Base-by-base conservation (phyloP, 2,113 vertebrate species). In the Motacilla tschutschensis region DNA sequence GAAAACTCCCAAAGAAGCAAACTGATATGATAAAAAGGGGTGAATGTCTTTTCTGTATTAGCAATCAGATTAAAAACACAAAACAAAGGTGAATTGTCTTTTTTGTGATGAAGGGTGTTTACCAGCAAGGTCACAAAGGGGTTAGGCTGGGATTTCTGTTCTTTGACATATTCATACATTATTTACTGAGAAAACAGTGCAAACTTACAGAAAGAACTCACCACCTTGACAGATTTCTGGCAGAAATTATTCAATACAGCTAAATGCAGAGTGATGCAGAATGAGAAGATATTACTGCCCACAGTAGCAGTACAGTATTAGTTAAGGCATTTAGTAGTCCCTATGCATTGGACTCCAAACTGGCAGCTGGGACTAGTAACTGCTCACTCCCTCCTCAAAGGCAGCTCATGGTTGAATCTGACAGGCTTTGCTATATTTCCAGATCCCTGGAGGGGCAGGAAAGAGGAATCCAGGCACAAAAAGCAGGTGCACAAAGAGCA, bases 81-180 rank as follows among this genome's bases (percentile, higher is more conserved):
- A 53, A 79, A 51, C 2, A n/a, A 18, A 5, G 17, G 6, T 4
- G 66, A 82, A 33, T 20, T 29, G 17, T 4, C 2, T 3, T 20
- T 54, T 60, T 26, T 36, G 6, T 33, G 19, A 83, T 38, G 15
- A 33, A 38, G 16, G 10, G 22, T 67, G 26, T 64, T 72, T 54
- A 64, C 64, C 24, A 64, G 36, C 55, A 76, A 76, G 50, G 19
- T 60, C 41, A 59, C 8, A 64, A 66, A 71, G 47, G 21, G 5
- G 8, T 60, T 48, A 51, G 15, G 29, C 48, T 50, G 46, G 12
- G 5, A 80, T 72, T 82, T 82, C 12, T 71, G 11, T 50, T 54
- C 26, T 38, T 58, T 57, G 13, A 48, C 1, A 0, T n/a, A 57
- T 12, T 38, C 1, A 0, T 15, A 73, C 0, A 1, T 44, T 47